Percentiles rank a stretch among this genome's conserved stretches.
phyloP scores from a whole-genome alignment of 2,797 vertebrate species.

The Hapalemur alaotrensis region DNA sequence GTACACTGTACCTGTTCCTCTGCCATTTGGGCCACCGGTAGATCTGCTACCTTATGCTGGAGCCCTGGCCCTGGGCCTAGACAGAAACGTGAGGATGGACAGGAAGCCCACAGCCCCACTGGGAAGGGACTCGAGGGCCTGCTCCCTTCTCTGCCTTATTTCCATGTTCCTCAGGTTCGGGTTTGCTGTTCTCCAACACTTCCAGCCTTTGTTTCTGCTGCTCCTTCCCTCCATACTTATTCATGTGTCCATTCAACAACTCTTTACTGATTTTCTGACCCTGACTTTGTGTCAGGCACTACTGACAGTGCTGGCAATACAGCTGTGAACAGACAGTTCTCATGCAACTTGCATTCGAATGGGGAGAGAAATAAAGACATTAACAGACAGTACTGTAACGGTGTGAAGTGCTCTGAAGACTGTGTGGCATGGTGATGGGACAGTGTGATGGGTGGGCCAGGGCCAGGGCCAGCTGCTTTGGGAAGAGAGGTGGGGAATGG shows the following conservation, averaged over 20 bases:
- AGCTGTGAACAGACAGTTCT: neutral
- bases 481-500: neutral
- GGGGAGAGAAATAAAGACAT: neutral
- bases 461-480: neutral
- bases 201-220: neutral
- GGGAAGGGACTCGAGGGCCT: neutral
- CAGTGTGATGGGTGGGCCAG: no score
- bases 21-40: neutral
- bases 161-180: neutral
- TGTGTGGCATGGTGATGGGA: fast-evolving
- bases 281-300: neutral
- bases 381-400: neutral
- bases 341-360: neutral
- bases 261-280: neutral
- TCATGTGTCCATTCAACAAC: neutral
- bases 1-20: neutral
- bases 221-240: neutral
- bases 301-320: neutral
- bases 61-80: neutral
- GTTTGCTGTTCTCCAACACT: neutral
- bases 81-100: neutral
- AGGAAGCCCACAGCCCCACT: neutral
- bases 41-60: no score
- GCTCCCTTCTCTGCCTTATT: neutral
- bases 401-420: neutral